Base-by-base conservation (phyloP, 2,888 invertebrate genomes). In the Uropetala carovei region DNA sequence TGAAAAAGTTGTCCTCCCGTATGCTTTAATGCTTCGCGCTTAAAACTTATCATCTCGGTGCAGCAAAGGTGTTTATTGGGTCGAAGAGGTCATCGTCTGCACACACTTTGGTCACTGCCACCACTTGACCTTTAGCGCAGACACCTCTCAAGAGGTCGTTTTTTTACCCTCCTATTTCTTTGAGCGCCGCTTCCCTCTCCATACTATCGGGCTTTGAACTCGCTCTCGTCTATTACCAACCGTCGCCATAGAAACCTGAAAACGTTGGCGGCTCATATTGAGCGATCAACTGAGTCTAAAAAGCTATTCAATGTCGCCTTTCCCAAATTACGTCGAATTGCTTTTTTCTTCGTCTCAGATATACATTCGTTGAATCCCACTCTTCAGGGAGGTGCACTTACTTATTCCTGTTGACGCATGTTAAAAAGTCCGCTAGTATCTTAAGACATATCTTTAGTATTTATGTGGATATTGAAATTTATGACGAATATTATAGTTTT, bases 121-220 rank as follows among this genome's bases (percentile, higher is more conserved):
- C 75, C 89, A n/a, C 27, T 86, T 60, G 60, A 60, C 86, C 68
- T 89, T 64, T 64, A 43, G 18, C 64, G 89, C 89, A 64, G 89
- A 68, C 89, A 60, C 64, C 64, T 64, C 64, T 16, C 89, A 89
- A n/a, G 89, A 43, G 68, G 13, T 27, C 75, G 27, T 22, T 75
- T n/a, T 89, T 64, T 43, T 64, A 64, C 64, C 64, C 43, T 68
- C 64, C 9, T 10, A 18, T 60, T 43, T 43, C 89, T 64, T 89
- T 64, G 85, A 11, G 43, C 30, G 56, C 83, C 81, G n/a, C 22
- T n/a, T 64, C 83, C 16, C 56, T 11, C 83, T 56, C 59, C 59
- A 43, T n/a, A 68, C 60, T 89, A 89, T 89, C 89, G 89, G 89
- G 11, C 89, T 68, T 89, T 89, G 89, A 89, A 89, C 89, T 43